phyloP scores from a whole-genome alignment of 2,113 vertebrate genomes.

The Mirza zaza region DNA sequence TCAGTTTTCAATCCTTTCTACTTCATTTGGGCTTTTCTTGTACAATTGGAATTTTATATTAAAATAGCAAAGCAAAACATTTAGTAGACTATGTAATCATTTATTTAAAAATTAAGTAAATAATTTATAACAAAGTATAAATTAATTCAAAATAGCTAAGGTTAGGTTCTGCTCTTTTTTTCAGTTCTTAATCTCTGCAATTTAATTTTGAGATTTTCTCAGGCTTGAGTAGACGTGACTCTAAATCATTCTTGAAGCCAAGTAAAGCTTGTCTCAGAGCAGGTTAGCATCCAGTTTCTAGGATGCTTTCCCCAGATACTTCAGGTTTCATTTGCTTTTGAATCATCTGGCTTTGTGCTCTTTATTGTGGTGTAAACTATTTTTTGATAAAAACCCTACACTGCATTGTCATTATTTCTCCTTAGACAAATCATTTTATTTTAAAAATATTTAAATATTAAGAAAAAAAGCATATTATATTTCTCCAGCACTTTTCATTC shows the following conservation, averaged over 20 bases:
- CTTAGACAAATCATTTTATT: neutral
- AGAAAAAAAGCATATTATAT: neutral
- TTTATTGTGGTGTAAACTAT: neutral
- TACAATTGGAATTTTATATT: neutral
- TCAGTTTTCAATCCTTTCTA: neutral
- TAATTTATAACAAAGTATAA: neutral
- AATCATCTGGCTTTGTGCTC: neutral
- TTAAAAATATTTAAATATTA: neutral
- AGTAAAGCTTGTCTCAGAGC: neutral
- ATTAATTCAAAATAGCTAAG: neutral
- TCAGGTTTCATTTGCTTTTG: neutral
- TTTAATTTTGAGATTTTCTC: neutral
- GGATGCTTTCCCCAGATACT: neutral
- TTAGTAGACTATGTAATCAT: neutral
- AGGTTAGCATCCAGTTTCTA: neutral
- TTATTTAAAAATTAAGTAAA: constrained; percentile 13
- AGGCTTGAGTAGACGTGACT: neutral
- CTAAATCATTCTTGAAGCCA: neutral
- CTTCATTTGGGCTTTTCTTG: neutral
- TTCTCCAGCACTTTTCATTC: neutral
- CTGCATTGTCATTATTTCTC: neutral
- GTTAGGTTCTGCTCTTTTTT: neutral
- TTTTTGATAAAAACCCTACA: neutral
- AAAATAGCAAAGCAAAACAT: neutral
- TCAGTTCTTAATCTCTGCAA: neutral